These are phyloP conservation scores for Ammodytes marinus DNA, from an alignment of 2,113 vertebrate genomes.

Conservation along the genomic window DNA sequence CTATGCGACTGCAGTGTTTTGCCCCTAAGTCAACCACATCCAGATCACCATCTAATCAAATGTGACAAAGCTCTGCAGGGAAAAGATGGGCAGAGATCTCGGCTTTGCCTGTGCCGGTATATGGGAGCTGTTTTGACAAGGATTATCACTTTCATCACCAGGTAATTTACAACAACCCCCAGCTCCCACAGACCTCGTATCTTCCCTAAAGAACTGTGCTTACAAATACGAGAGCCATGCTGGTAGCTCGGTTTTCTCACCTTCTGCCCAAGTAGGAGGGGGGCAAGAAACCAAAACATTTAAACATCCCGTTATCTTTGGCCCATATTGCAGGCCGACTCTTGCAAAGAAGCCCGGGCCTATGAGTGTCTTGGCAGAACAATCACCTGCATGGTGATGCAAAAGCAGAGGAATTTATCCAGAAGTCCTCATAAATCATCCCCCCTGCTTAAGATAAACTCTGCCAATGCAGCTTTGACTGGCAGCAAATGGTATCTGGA, in stretches of 20 bases:
- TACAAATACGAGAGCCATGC: conserved; percentile 83
- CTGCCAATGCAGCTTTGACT: conserved; percentile 14
- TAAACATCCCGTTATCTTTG: conserved; percentile 79
- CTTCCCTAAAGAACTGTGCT: conserved; percentile 82
- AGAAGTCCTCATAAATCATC: conserved; percentile 74
- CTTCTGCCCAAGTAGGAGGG: conserved; percentile 75
- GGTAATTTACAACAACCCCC: conserved; percentile 87
- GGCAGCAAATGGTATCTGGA: conserved; percentile 13
- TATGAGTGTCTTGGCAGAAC: conserved; percentile 67
- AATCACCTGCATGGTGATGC: conserved; percentile 75
- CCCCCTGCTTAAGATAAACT: conserved; percentile 60
- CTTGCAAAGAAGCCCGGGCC: conserved; percentile 65
- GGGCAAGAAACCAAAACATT: conserved; percentile 63
- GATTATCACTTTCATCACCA: conserved; percentile 85
- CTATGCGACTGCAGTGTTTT: conserved; percentile 74
- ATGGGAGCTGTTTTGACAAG: conserved; percentile 86
- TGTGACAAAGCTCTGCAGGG: conserved; percentile 80
- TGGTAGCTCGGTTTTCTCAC: conserved; percentile 87
- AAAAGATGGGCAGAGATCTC: conserved; percentile 79
- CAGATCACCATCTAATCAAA: conserved; percentile 84
- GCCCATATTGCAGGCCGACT: conserved; percentile 81
- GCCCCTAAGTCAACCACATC: conserved; percentile 82
- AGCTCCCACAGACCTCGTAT: conserved; percentile 81
- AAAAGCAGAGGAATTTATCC: conserved; percentile 69
- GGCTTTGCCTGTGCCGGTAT: conserved; percentile 74